These are phyloP conservation scores for Drosophila fulvimacula DNA, from an alignment of 2,888 invertebrate species.

Conservation along the genomic window DNA sequence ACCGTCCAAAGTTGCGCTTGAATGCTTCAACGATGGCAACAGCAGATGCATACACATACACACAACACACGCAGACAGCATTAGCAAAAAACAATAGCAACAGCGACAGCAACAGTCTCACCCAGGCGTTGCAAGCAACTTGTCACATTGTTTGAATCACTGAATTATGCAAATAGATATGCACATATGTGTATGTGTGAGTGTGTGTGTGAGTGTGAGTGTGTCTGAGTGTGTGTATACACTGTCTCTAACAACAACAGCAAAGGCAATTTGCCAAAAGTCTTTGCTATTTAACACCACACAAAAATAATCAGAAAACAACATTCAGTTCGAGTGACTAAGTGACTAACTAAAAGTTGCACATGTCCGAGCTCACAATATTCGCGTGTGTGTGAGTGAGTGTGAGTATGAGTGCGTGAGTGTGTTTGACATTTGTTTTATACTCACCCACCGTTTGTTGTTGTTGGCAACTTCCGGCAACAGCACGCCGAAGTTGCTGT, in stretches of 20 bases:
- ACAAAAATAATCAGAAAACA: conserved; percentile 56
- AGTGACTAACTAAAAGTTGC: conserved; percentile 50
- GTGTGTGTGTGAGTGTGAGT: conserved; percentile 2
- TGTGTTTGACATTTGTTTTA: conserved; percentile 49
- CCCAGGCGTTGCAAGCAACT: conserved; percentile 75
- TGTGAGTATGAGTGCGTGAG: conserved; percentile 21
- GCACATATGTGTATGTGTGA: conserved; percentile 3
- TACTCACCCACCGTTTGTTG: conserved; percentile 40
- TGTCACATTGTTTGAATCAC: conserved; percentile 76
- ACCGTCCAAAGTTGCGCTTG: conserved; percentile 55
- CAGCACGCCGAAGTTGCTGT: conserved; percentile 55
- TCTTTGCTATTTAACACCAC: conserved; percentile 43
- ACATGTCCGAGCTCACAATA: conserved; percentile 20
- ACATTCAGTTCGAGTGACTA: conserved; percentile 49
- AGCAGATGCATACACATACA: conserved; percentile 5
- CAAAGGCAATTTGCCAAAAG: conserved; percentile 28
- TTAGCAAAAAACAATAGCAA: conserved; percentile 11
- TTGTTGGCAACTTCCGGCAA: conserved; percentile 63
- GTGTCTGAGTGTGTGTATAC: conserved; percentile 30
- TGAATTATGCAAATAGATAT: conserved; percentile 76
- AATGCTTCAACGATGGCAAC: conserved; percentile 50
- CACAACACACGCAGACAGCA: neutral
- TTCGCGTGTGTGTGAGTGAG: conserved; percentile 8
- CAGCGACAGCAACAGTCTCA: conserved; percentile 41
- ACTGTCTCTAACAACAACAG: conserved; percentile 17